These are phyloP conservation scores for Ptychadena robeensis DNA, from an alignment of 2,797 vertebrate species.

Conservation along the genomic window DNA sequence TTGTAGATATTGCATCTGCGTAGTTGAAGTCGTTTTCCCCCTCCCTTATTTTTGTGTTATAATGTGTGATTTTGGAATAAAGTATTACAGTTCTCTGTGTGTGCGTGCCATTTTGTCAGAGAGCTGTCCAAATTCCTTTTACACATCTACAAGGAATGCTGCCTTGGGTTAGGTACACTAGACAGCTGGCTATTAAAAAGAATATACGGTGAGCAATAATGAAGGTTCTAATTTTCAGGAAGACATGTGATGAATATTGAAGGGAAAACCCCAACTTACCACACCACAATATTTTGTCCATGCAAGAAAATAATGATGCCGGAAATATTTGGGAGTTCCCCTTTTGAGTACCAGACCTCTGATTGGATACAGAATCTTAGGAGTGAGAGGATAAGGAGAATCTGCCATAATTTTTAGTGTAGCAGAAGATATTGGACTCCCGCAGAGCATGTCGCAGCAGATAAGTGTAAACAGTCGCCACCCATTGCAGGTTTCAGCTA, in stretches of 20 bases:
- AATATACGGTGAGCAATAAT: background rate
- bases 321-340: background rate
- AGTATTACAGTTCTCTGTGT: no score
- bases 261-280: constrained; percentile 7
- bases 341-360: background rate
- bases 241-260: background rate
- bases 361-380: background rate
- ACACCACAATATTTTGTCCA: background rate
- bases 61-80: background rate
- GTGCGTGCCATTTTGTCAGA: no score
- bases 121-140: no score
- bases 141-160: background rate
- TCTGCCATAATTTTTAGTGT: background rate
- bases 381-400: background rate
- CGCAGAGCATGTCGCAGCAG: constrained; percentile 28
- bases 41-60: no score
- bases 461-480: constrained; percentile 60
- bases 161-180: background rate
- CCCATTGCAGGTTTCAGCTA: constrained; percentile 66
- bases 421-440: background rate
- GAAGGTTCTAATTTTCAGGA: background rate
- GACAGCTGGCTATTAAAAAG: background rate
- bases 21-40: no score
- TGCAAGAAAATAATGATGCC: background rate
- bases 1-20: no score